phyloP scores from a whole-genome alignment of 2,797 vertebrate species.

The Danio jaintianensis region DNA sequence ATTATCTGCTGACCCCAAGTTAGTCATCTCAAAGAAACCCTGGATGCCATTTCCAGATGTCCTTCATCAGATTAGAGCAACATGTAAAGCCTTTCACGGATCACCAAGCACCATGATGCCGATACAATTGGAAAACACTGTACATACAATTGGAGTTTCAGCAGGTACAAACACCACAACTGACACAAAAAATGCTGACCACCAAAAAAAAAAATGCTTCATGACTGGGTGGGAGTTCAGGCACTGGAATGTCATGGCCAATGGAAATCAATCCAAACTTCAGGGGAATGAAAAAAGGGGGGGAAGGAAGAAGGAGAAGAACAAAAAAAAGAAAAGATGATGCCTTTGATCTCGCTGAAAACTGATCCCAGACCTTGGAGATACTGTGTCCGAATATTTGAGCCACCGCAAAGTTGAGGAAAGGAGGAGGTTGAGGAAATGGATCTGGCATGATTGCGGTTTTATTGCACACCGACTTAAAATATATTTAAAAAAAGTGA shows the following conservation, averaged over 20 bases:
- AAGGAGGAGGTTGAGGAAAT: constrained; percentile 32
- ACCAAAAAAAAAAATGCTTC: constrained; percentile 72
- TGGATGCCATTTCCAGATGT: constrained; percentile 54
- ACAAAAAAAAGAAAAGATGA: constrained; percentile 62
- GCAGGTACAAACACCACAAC: constrained; percentile 3
- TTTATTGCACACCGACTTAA: constrained; percentile 71
- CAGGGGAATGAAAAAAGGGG: constrained; percentile 60
- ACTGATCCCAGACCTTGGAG: constrained; percentile 81
- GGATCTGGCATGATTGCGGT: constrained; percentile 68
- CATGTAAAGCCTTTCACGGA: constrained; percentile 37
- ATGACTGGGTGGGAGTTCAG: constrained; percentile 72
- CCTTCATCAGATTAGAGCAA: constrained; percentile 42
- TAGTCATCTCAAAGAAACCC: constrained; percentile 44
- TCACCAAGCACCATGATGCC: constrained; percentile 32
- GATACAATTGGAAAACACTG: constrained; percentile 11
- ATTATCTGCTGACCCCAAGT: constrained; percentile 47
- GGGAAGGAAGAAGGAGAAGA: constrained; percentile 2
- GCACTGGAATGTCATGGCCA: constrained; percentile 81
- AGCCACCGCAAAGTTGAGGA: constrained; percentile 72
- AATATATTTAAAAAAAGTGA: not conserved
- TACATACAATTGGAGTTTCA: not conserved
- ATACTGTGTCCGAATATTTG: constrained; percentile 74
- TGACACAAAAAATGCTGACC: constrained; percentile 73
- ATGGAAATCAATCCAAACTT: constrained; percentile 84
- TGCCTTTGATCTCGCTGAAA: constrained; percentile 84